Percentiles rank a stretch among this genome's conserved stretches.
These are phyloP conservation scores for Tigriopus japonicus DNA, from an alignment of 1,140 invertebrate species.

Conservation along the genomic window DNA sequence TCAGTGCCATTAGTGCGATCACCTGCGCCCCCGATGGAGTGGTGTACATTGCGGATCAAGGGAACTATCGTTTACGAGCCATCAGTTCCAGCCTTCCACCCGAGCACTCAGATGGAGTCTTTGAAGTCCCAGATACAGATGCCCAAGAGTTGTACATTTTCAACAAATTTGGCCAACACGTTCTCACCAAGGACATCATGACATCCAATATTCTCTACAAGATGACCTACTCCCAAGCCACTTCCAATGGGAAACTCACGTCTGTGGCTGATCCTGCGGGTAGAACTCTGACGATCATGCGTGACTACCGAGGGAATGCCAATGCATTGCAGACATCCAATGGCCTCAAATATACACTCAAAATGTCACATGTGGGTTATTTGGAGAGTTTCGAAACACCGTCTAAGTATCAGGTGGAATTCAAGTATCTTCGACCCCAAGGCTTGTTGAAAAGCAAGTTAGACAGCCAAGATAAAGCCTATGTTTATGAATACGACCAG, in stretches of 20 bases:
- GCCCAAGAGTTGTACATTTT: conserved; percentile 86
- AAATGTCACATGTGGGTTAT: conserved; percentile 33
- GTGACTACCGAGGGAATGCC: conserved; percentile 50
- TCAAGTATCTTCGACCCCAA: conserved; percentile 71
- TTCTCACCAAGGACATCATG: conserved; percentile 72
- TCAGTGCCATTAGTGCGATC: conserved; percentile 76
- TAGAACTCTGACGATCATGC: conserved; percentile 74
- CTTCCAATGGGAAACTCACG: conserved; percentile 34
- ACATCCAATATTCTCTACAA: conserved; percentile 74
- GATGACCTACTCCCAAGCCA: conserved; percentile 56
- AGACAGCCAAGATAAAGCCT: conserved; percentile 70
- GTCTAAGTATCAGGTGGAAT: conserved; percentile 42
- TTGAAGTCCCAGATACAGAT: conserved; percentile 67
- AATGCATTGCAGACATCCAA: conserved; percentile 74
- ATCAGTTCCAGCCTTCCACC: conserved; percentile 71
- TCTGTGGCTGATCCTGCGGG: conserved; percentile 78
- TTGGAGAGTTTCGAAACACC: conserved; percentile 68
- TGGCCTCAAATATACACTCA: conserved; percentile 67
- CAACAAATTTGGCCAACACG: conserved; percentile 76
- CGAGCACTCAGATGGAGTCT: conserved; percentile 60
- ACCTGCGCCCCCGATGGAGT: conserved; percentile 83
- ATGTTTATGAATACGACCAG: conserved; percentile 83
- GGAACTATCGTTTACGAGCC: conserved; percentile 54
- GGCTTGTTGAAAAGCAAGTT: conserved; percentile 67
- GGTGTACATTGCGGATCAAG: conserved; percentile 78